Percentiles rank a stretch among this genome's conserved stretches.
Conservation (phyloP, 2,113 vertebrate genomes). For the Emberiza fucata region DNA sequence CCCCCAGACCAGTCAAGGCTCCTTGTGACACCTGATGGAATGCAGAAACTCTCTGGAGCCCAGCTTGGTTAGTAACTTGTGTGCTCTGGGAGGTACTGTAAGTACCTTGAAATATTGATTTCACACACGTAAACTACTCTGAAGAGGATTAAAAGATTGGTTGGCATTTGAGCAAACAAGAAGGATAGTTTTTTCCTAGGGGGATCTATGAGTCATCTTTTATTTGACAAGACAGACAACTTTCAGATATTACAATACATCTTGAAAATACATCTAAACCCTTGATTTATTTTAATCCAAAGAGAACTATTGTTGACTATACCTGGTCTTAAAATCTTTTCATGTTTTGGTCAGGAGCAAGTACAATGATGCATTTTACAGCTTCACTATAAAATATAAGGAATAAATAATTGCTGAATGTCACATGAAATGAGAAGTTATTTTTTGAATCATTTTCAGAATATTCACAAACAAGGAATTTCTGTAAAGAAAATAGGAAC, state of each 20-base stretch:
- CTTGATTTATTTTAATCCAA: neutral
- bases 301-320: neutral
- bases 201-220: neutral
- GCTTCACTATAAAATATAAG: neutral
- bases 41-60: neutral
- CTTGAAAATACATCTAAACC: neutral
- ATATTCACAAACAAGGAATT: neutral
- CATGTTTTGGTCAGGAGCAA: neutral
- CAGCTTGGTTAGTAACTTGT: neutral
- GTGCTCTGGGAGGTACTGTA: neutral
- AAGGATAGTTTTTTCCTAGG: neutral
- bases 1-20: neutral
- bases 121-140: neutral
- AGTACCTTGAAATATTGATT: neutral
- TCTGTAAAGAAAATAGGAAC: neutral
- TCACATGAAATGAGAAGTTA: neutral
- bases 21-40: neutral
- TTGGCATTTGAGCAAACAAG: neutral
- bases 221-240: neutral
- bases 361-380: neutral
- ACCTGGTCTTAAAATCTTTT: neutral
- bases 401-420: neutral
- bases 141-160: slow-evolving; percentile 12
- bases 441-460: neutral
- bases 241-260: slow-evolving; percentile 5